Base-by-base conservation (phyloP, 2,797 vertebrate species). In the Orientallactaga sibirica region DNA sequence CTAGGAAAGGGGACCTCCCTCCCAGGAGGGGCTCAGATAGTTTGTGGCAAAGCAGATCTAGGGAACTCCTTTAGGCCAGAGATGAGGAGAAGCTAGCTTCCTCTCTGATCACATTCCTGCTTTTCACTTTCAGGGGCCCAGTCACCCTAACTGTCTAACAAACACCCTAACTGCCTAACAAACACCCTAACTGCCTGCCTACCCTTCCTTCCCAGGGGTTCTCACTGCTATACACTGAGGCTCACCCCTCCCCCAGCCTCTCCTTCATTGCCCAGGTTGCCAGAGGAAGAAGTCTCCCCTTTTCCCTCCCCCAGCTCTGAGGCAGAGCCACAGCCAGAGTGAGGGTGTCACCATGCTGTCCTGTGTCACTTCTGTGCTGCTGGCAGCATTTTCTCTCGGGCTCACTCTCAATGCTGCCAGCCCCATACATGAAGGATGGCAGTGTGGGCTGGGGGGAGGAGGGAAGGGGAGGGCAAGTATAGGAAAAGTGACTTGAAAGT, bases 391-490 rank as follows among this genome's bases (percentile, higher is more conserved):
- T 68, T 25, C 27, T 10, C 66, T 43, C 24, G 27, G 2, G 27
- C 15, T 18, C 52, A 2, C 41, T 43, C 4, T 22, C 33, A 1
- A 7, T 7, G 14, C 20, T 0, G 0, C 66, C 33, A n/a, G 16
- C 29, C 2, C 43, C n/a, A 10, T 8, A 5, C 55, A 15, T 41
- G 10, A 77, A 15, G 62, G 5, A 3, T 11, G 61, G 11, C 10
- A 19, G 61, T 62, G 61, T 19, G 61, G 11, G 61, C 1, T 5
- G 15, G 8, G 61, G 61, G 15, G 15, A 4, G 61, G 20, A 14
- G 16, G 61, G 61, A n/a, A 19, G 29, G n/a, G 15, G 12, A 33
- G 55, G 7, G 14, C 22, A 16, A 37, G 4, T 12, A 14, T 33
- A 37, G 24, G 41, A 37, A 48, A 75, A 12, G 77, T 24, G n/a